These are phyloP conservation scores for Scaeva pyrastri DNA, from an alignment of 2,888 invertebrate genomes.

Conservation along the genomic window DNA sequence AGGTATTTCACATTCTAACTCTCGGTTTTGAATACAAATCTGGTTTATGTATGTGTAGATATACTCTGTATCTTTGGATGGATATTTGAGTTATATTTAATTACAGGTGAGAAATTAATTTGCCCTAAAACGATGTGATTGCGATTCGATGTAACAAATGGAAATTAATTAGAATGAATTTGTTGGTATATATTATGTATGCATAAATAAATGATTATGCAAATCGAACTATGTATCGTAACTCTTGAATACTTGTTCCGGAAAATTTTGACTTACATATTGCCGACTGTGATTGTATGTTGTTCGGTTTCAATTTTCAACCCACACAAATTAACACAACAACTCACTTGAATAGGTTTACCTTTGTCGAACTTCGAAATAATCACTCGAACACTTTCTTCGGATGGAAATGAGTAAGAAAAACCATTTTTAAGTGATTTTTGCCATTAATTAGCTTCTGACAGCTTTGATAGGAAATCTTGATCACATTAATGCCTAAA, in stretches of 20 bases:
- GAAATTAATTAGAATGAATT: constrained; percentile 63
- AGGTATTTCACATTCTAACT: background rate
- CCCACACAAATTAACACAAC: constrained; percentile 32
- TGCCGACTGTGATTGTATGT: background rate
- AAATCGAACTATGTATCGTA: constrained; percentile 31
- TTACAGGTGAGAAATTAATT: constrained; percentile 59
- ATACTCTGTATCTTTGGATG: background rate
- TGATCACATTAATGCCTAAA: no score
- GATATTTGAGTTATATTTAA: constrained; percentile 48
- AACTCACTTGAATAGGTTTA: background rate
- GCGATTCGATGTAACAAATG: constrained; percentile 47
- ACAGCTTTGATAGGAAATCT: no score
- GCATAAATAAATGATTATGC: constrained; percentile 50
- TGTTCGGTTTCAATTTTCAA: background rate
- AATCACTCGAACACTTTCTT: no score
- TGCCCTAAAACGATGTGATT: constrained; percentile 43
- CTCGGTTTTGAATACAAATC: constrained; percentile 28
- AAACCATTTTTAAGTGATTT: no score
- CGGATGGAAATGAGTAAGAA: no score
- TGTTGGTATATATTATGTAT: background rate
- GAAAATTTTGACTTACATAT: background rate
- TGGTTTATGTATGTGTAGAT: background rate
- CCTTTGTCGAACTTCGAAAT: background rate
- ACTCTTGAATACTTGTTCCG: constrained; percentile 28
- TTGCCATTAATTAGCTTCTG: no score